Base-by-base conservation (phyloP, 1,140 invertebrate genomes). In the Nautilus pompilius region DNA sequence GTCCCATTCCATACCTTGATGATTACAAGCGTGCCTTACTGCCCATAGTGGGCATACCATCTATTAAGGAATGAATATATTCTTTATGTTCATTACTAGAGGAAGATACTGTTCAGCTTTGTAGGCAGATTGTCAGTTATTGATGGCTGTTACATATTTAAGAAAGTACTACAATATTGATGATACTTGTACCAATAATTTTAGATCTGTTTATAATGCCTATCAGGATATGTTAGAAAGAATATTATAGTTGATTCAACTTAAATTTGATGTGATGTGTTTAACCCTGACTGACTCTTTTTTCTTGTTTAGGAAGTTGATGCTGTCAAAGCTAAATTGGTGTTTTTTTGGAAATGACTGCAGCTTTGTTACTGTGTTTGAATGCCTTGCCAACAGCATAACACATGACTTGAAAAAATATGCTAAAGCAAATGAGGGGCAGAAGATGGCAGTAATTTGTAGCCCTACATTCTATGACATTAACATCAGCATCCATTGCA, bases 301-400 rank as follows among this genome's bases (percentile, higher is more conserved):
- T 4, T 41, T 55, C 36, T 62, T 56, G 5, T 62, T 20, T 45
- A 78, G 76, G 57, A 70, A 72, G 45, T 56, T 78, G 41, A 77
- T 76, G 67, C 59, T 78, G 58, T 75, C 76, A 10, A 75, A 74
- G 60, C 76, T 78, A 34, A 77, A 78, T 59, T 78, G 76, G 76
- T 73, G 67, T 34, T 77, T 78, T 51, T 72, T 78, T 48, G 65
- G 70, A 20, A 73, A 70, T 46, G 49, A 63, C 0, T 70, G 70
- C 26, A 46, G 71, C 17, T 77, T 62, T 69, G 68, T 63, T 17
- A 48, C 60, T 41, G 74, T 66, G 24, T 60, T 75, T 34, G 49
- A 45, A 15, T 59, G 48, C 45, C 51, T 78, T 13, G 62, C 75
- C 2, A 49, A 46, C 17, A 66, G 69, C 32, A 72, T 76, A 26